These are phyloP conservation scores for Numenius arquata DNA, from an alignment of 2,113 vertebrate genomes.

Conservation along the genomic window DNA sequence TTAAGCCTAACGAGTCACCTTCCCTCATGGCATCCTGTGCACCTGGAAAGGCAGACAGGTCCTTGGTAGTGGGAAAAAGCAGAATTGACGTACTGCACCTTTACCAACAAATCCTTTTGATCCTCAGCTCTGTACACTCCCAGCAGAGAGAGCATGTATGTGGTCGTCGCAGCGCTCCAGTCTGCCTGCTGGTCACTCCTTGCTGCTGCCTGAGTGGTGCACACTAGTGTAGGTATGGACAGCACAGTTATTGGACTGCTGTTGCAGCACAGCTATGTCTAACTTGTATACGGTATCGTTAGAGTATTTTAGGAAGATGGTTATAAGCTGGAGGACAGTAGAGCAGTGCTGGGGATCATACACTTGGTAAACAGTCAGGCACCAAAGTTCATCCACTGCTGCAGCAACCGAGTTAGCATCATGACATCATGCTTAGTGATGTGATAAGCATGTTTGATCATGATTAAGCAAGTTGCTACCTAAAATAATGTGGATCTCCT, in stretches of 20 bases:
- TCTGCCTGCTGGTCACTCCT: not conserved
- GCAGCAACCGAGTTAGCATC: not conserved
- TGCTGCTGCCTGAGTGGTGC: too few species aligned
- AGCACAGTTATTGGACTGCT: not conserved
- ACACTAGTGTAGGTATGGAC: not conserved
- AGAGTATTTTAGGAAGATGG: not conserved
- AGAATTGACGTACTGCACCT: not conserved
- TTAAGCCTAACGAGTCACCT: not conserved
- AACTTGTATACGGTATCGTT: not conserved
- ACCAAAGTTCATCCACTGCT: not conserved
- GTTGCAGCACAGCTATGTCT: not conserved
- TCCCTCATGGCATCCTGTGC: not conserved
- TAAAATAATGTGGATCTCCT: not conserved
- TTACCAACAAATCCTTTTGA: not conserved
- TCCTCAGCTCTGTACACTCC: not conserved
- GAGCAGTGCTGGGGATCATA: not conserved
- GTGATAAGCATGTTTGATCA: not conserved
- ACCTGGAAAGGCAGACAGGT: not conserved
- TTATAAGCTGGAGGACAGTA: not conserved
- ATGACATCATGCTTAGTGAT: not conserved
- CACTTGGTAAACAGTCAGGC: not conserved
- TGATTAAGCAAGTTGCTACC: not conserved
- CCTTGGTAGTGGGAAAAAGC: not conserved
- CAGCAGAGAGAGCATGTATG: not conserved
- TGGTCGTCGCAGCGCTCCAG: not conserved